Evolutionary conservation across 2,888 invertebrate species (phyloP).

Genomic region (Molorchus minor): DNA sequence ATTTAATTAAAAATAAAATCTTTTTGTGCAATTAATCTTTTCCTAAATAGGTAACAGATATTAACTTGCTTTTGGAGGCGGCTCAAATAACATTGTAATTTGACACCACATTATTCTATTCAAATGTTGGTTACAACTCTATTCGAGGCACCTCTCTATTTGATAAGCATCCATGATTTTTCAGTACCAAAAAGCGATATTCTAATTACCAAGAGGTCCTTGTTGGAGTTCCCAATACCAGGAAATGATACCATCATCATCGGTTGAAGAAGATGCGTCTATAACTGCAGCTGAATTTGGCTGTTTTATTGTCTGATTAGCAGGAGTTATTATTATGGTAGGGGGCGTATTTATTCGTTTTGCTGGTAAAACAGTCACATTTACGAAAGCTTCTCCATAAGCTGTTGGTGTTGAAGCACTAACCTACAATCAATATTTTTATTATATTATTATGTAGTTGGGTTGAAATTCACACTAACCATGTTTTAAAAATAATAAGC

Average conservation of each 20-base stretch:
- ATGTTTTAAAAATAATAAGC: too few species aligned
- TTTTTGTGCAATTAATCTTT: too few species aligned
- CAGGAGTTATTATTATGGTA: constrained; percentile 85
- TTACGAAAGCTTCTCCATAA: constrained; percentile 85
- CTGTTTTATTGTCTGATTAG: constrained; percentile 84
- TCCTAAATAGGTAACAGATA: too few species aligned
- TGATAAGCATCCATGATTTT: too few species aligned
- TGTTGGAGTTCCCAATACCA: constrained; percentile 94
- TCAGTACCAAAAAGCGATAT: background rate
- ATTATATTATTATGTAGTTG: too few species aligned
- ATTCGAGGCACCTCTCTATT: too few species aligned
- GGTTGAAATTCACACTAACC: too few species aligned
- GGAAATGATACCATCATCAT: constrained; percentile 84
- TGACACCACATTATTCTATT: too few species aligned
- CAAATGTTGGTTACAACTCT: too few species aligned
- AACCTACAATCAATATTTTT: too few species aligned
- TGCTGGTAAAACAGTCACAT: constrained; percentile 89
- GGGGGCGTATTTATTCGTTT: constrained; percentile 86
- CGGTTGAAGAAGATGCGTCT: constrained; percentile 74
- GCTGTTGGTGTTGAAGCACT: constrained; percentile 82
- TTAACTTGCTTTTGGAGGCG: too few species aligned
- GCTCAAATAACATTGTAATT: too few species aligned
- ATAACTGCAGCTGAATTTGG: constrained; percentile 91
- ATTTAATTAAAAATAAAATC: constrained; percentile 2
- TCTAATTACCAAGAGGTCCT: constrained; percentile 73